These are phyloP conservation scores for Triplophysa dalaica DNA, from an alignment of 2,113 vertebrate genomes.

Conservation along the genomic window DNA sequence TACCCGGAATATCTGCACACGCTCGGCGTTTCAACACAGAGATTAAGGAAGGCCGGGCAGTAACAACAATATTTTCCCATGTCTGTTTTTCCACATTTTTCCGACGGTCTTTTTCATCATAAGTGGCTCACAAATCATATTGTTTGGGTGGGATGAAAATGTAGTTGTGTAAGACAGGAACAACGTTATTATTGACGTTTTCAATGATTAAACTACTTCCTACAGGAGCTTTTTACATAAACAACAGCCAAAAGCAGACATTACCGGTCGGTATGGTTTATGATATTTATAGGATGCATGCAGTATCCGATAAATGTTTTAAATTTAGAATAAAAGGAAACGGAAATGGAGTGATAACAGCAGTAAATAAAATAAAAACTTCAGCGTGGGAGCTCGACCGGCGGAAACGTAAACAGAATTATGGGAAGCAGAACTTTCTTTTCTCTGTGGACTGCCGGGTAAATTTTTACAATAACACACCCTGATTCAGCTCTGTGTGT, in stretches of 20 bases:
- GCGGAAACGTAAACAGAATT: slow-evolving; percentile 65
- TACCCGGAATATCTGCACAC: slow-evolving; percentile 71
- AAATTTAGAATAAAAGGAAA: slow-evolving; percentile 58
- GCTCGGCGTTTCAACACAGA: slow-evolving; percentile 62
- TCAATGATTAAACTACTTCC: slow-evolving; percentile 2
- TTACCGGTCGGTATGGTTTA: slow-evolving; percentile 46
- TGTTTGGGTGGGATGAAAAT: no score
- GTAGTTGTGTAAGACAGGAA: no score
- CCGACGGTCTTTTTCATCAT: no score
- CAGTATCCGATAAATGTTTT: slow-evolving; percentile 2
- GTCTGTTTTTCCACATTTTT: no score
- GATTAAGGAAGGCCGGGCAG: slow-evolving; percentile 66
- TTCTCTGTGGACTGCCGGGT: slow-evolving; percentile 59
- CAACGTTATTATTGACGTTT: neutral
- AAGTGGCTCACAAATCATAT: no score
- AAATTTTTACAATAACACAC: slow-evolving; percentile 59
- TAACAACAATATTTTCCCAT: slow-evolving; percentile 54
- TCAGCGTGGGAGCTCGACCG: slow-evolving; percentile 48
- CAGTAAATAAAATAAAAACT: slow-evolving; percentile 57
- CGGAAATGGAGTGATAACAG: slow-evolving; percentile 52
- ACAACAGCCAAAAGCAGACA: slow-evolving; percentile 32
- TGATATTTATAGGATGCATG: neutral
- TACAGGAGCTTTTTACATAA: slow-evolving; percentile 19
- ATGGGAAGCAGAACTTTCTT: slow-evolving; percentile 68
- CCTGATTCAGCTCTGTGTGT: slow-evolving; percentile 55